Evolutionary conservation across 2,888 invertebrate genomes (phyloP).

Genomic region (Pycnomerus fuliginosus): DNA sequence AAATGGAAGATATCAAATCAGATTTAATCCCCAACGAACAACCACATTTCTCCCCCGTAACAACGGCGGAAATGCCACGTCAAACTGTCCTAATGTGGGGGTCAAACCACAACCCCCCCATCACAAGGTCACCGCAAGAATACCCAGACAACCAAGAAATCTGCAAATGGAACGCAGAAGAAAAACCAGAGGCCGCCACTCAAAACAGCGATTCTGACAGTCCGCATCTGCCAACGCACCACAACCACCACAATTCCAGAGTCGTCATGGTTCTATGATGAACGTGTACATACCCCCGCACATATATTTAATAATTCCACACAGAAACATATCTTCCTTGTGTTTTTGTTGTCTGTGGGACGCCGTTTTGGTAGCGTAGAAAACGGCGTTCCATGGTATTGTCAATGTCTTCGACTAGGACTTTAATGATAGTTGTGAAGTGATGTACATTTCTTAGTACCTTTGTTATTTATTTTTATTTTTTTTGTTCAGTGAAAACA

Average conservation of each 20-base stretch:
- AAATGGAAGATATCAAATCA: conserved; percentile 61
- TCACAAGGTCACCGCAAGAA: conserved; percentile 42
- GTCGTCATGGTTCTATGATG: conserved; percentile 56
- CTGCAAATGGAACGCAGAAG: conserved; percentile 49
- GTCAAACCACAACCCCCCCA: conserved; percentile 41
- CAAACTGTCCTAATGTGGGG: conserved; percentile 97
- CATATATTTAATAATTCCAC: neutral
- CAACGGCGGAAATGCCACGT: conserved; percentile 61
- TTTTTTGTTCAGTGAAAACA: conserved; percentile 46
- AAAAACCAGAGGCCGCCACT: conserved; percentile 41
- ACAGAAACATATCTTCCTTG: conserved; percentile 47
- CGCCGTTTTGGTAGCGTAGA: too few species aligned
- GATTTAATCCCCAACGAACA: conserved; percentile 46
- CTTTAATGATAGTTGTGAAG: conserved; percentile 15
- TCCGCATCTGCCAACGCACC: conserved; percentile 48
- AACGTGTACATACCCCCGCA: conserved; percentile 31
- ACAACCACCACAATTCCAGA: conserved; percentile 50
- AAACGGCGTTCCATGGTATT: too few species aligned
- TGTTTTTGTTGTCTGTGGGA: conserved; percentile 45
- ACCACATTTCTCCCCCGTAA: conserved; percentile 50
- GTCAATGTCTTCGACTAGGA: conserved; percentile 47
- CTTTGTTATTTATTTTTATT: conserved; percentile 46
- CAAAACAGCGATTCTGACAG: conserved; percentile 45
- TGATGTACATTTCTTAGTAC: conserved; percentile 24
- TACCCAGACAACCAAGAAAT: conserved; percentile 39